Conservation (phyloP, 2,113 vertebrate species). For the Ploceus nigricollis region DNA sequence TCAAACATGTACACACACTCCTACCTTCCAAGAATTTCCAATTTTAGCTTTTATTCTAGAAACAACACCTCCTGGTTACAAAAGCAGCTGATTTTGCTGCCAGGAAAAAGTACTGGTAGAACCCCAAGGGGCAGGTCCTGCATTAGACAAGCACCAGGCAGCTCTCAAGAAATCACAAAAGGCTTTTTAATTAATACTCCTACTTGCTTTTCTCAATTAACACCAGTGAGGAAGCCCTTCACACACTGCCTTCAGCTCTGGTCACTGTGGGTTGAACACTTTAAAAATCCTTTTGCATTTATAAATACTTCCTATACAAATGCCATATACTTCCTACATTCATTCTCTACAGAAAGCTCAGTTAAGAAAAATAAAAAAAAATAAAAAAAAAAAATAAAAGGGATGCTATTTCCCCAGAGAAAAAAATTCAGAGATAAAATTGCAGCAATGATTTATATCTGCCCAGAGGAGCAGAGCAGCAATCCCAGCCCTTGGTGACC, state of each 20-base stretch:
- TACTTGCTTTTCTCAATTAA: not conserved
- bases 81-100: not conserved
- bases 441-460: constrained; percentile 3
- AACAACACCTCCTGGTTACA: not conserved
- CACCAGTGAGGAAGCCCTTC: not conserved
- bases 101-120: not conserved
- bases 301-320: not conserved
- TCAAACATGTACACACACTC: not conserved
- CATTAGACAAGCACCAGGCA: not conserved
- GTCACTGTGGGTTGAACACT: not conserved
- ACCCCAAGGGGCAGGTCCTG: not conserved
- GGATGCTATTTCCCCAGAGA: not conserved
- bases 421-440: not conserved
- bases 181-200: not conserved
- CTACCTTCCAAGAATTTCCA: not conserved
- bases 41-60: not conserved
- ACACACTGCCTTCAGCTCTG: not conserved
- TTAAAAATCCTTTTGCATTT: not conserved
- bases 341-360: not conserved
- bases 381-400: not conserved
- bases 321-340: not conserved
- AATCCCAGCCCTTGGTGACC: constrained; percentile 20
- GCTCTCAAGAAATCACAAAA: not conserved
- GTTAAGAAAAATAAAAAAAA: not conserved
- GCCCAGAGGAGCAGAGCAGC: not conserved